Evolutionary conservation across 2,797 vertebrate species (phyloP).

Genomic region (Alauda arvensis): DNA sequence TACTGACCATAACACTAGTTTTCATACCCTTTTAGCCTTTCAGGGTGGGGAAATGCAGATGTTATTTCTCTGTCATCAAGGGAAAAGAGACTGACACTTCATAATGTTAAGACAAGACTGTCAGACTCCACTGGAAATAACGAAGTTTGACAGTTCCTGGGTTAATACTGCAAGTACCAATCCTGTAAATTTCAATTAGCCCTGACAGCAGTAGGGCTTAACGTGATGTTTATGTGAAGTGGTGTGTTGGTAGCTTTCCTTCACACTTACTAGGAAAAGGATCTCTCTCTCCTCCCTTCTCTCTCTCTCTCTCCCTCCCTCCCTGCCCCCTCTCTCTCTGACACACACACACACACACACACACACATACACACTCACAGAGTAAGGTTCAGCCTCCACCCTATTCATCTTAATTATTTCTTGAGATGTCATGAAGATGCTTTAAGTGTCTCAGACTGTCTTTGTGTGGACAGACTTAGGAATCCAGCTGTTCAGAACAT

Average conservation of each 20-base stretch:
- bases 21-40: not conserved
- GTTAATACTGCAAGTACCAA: constrained; percentile 48
- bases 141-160: constrained; percentile 36
- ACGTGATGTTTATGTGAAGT: constrained; percentile 49
- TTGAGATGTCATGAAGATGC: not conserved
- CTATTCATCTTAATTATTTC: not conserved
- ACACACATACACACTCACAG: not conserved
- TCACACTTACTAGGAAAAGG: constrained; percentile 44
- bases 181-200: constrained; percentile 50
- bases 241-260: constrained; percentile 48
- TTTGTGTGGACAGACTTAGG: not conserved
- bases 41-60: constrained; percentile 44
- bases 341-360: too few species aligned
- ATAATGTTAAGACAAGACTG: constrained; percentile 37
- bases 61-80: constrained; percentile 46
- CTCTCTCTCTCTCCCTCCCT: not conserved
- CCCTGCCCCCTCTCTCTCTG: too few species aligned
- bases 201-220: constrained; percentile 38
- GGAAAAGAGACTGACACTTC: constrained; percentile 55
- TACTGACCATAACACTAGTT: not conserved
- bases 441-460: not conserved
- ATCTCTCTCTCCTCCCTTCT: not conserved
- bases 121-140: constrained; percentile 55
- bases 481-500: not conserved
- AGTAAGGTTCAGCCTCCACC: not conserved